Percentiles rank a stretch among this genome's conserved stretches.
These are phyloP conservation scores for Labeo calbasu DNA, from an alignment of 2,797 vertebrate species.

Conservation along the genomic window DNA sequence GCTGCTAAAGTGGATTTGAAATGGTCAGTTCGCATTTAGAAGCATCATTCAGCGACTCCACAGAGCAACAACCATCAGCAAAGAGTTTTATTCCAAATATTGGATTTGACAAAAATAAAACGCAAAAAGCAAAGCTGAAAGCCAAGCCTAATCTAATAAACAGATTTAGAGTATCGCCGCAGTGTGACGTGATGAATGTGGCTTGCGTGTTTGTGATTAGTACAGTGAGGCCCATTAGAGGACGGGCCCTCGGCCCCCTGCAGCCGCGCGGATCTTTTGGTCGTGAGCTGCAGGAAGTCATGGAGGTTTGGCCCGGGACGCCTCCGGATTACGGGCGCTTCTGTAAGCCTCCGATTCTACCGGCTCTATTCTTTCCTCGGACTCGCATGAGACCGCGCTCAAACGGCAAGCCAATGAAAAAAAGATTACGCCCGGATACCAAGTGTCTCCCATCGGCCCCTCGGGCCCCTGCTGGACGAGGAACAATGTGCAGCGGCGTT, in stretches of 20 bases:
- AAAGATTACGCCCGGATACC: slow-evolving; percentile 82
- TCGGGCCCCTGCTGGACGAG: slow-evolving; percentile 70
- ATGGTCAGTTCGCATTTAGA: slow-evolving; percentile 69
- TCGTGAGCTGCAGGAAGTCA: slow-evolving; percentile 67
- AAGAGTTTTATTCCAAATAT: slow-evolving; percentile 78
- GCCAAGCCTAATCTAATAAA: slow-evolving; percentile 84
- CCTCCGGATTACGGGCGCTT: slow-evolving; percentile 70
- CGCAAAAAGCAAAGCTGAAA: slow-evolving; percentile 74
- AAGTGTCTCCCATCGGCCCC: slow-evolving; percentile 71
- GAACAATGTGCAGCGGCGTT: slow-evolving; percentile 67
- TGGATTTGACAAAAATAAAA: slow-evolving; percentile 66
- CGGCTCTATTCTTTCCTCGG: slow-evolving; percentile 70
- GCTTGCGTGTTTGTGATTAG: slow-evolving; percentile 62
- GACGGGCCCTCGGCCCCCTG: slow-evolving; percentile 49
- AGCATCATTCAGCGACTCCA: slow-evolving; percentile 74
- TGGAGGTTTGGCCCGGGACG: slow-evolving; percentile 70
- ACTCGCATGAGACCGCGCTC: slow-evolving; percentile 76
- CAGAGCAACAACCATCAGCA: slow-evolving; percentile 77
- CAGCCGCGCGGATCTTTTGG: slow-evolving; percentile 53
- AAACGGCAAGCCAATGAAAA: slow-evolving; percentile 71
- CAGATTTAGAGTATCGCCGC: slow-evolving; percentile 83
- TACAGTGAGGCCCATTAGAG: slow-evolving; percentile 62
- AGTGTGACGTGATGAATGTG: slow-evolving; percentile 80
- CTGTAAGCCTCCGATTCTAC: slow-evolving; percentile 63
- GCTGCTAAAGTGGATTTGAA: slow-evolving; percentile 71